phyloP scores from a whole-genome alignment of 2,888 invertebrate genomes.

The Epirrita christyi region DNA sequence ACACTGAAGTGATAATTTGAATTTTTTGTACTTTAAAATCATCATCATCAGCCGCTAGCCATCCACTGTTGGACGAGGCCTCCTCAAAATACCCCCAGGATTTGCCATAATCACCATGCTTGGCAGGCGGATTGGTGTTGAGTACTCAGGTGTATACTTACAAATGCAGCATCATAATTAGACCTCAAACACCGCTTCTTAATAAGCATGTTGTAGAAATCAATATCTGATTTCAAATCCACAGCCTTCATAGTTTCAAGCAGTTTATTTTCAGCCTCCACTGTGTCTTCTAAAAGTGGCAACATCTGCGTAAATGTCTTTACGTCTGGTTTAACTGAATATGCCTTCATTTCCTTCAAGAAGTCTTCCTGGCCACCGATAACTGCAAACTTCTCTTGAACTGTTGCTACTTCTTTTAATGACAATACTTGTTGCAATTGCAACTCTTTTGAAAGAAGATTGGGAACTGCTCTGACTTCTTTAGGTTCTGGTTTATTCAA shows the following conservation, averaged over 20 bases:
- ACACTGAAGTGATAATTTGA: no score
- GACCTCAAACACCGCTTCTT: slow-evolving; percentile 89
- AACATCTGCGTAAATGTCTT: slow-evolving; percentile 92
- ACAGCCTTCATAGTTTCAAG: slow-evolving; percentile 85
- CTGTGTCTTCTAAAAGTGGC: slow-evolving; percentile 87
- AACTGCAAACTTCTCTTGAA: slow-evolving; percentile 89
- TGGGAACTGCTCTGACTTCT: slow-evolving; percentile 78
- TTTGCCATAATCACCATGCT: no score
- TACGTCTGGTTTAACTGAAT: slow-evolving; percentile 89
- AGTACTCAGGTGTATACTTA: no score
- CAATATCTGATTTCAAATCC: slow-evolving; percentile 88
- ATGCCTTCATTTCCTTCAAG: slow-evolving; percentile 88
- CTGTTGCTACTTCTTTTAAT: slow-evolving; percentile 82
- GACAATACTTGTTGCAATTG: slow-evolving; percentile 86
- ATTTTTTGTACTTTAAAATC: slow-evolving; percentile 37
- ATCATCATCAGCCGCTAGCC: no score
- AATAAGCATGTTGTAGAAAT: slow-evolving; percentile 94
- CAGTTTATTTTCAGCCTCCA: slow-evolving; percentile 88
- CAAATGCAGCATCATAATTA: slow-evolving; percentile 89
- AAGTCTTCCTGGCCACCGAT: slow-evolving; percentile 93
- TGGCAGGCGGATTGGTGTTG: no score
- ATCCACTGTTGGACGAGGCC: no score
- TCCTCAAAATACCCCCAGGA: no score
- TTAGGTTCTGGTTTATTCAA: slow-evolving; percentile 31
- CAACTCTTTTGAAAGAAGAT: slow-evolving; percentile 86